A percentile compares a stretch with the other conserved stretches of the same genome.
Evolutionary conservation across 1,140 invertebrate species (phyloP).

Genomic region (Lutraria rhynchaena): DNA sequence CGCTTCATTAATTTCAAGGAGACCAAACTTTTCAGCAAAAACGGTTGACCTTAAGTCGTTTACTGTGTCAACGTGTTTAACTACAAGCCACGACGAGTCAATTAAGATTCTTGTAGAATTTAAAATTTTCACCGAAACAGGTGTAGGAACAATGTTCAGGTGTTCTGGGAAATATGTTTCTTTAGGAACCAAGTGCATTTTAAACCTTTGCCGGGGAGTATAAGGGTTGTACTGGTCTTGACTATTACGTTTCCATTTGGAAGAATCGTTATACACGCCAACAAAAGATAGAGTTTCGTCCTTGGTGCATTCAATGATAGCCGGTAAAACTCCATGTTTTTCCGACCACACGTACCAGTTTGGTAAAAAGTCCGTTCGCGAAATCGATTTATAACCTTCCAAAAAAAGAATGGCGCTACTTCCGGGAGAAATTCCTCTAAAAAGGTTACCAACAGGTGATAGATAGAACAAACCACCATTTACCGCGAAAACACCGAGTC

Average conservation of each 20-base stretch:
- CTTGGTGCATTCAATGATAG: constrained; percentile 22
- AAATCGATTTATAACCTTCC: background rate
- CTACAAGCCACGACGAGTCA: constrained; percentile 30
- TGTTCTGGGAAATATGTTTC: background rate
- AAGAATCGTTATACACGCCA: background rate
- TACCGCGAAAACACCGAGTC: background rate
- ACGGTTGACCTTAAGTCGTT: background rate
- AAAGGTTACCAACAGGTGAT: constrained; percentile 2
- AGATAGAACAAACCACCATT: constrained; percentile 42
- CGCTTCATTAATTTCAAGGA: background rate
- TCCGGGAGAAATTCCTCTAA: background rate
- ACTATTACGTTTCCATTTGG: constrained; percentile 41
- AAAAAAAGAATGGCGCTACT: background rate
- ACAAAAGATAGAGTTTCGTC: constrained; percentile 37
- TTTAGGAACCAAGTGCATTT: background rate
- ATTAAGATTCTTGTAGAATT: background rate
- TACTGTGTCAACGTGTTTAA: background rate
- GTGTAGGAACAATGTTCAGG: constrained; percentile 1
- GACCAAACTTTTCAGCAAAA: constrained; percentile 2
- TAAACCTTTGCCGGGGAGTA: constrained; percentile 14
- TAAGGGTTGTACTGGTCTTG: constrained; percentile 35
- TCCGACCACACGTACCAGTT: constrained; percentile 41
- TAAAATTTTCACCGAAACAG: background rate
- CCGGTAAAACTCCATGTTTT: background rate
- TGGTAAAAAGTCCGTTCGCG: constrained; percentile 39